Base-by-base conservation (phyloP, 2,797 vertebrate genomes). In the Myripristis jacobus region DNA sequence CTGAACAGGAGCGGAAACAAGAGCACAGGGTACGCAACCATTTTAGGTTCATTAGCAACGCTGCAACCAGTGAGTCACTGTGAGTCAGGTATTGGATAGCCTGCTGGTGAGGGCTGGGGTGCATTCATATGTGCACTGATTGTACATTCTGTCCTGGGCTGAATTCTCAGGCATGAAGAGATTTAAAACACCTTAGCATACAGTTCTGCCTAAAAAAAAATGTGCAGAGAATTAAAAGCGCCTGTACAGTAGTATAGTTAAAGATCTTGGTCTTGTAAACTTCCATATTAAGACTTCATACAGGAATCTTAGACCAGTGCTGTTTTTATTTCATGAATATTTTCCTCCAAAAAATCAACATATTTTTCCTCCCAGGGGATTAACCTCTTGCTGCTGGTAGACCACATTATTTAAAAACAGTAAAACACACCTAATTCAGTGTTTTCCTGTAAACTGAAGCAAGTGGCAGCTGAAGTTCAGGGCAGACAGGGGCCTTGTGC, bases 31-130 rank as follows among this genome's bases (percentile, higher is more conserved):
- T 24, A 71, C 77, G 79, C 66, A 57, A 53, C 25, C 68, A 80
- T 80, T 87, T 84, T 70, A 69, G 75, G 70, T 81, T 89, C 82
- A 84, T 86, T 85, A 85, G 56, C 75, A 12, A 2, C 36, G 58
- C 53, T 70, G 63, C 48, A 70, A 52, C 46, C 52, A 46, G 50
- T 71, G 65, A 86, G 64, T 75, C 68, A 73, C 19, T 73, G 53
- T 6, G 43, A 0, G 21, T 24, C 60, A 61, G 57, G 52, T 38
- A 55, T n/a, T 29, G 44, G 1, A n/a, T 24, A 31, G 44, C 19
- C 44, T 31, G 10, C 44, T 48, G 41, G 41, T 43, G 41, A 16
- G 41, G 2, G 41, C 4, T 15, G 12, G 2, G 12, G 36, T 13
- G 29, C 29, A 31, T 13, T 38, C 36, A 13, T 38, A 38, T 38